Base-by-base conservation (phyloP, 2,888 invertebrate genomes). In the Sinodicranocentrus sp. region DNA sequence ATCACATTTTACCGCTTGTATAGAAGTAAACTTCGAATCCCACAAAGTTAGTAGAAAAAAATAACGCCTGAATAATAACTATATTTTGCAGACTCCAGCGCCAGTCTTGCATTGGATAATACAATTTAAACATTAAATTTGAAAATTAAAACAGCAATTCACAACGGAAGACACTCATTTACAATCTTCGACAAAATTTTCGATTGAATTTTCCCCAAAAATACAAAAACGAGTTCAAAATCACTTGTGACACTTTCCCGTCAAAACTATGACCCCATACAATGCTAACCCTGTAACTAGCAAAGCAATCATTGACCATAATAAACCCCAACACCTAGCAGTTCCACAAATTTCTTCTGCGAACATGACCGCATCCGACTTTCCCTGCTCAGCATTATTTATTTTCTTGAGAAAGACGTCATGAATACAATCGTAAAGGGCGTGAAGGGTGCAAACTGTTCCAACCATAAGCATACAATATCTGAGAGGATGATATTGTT, bases 291-390 rank as follows among this genome's bases (percentile, higher is more conserved):
- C 78, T 1, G 84, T 84, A 1, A 84, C 84, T 21, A 70, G 10
- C 8, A 87, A 8, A 3, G 87, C 85, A 63, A 87, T 83, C 23
- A 84, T 57, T 0, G 84, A 84, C 87, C 87, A 87, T 3, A 87
- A 44, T 1, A 87, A 61, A 19, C 87, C 87, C 87, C 87, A 87
- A 25, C 85, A 87, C 39, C 85, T 21, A 1, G 87, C 70, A 15
- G 85, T 84, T 25, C 87, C 85, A 19, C 85, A 87, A 48, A 87
- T 71, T 67, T 87, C 87, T 43, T 87, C 84, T 0, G 85, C 85
- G 76, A 87, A 85, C 87, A 87, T 87, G 0, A 87, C 87, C 3
- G 85, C 85, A 25, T 87, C 87, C 0, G 84, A 84, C 43, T 85
- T 84, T 23, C 85, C 85, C 52, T 87, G 87, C 8, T 21, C n/a